These are phyloP conservation scores for Lindbergichthys nudifrons DNA, from an alignment of 2,797 vertebrate genomes.

Conservation along the genomic window DNA sequence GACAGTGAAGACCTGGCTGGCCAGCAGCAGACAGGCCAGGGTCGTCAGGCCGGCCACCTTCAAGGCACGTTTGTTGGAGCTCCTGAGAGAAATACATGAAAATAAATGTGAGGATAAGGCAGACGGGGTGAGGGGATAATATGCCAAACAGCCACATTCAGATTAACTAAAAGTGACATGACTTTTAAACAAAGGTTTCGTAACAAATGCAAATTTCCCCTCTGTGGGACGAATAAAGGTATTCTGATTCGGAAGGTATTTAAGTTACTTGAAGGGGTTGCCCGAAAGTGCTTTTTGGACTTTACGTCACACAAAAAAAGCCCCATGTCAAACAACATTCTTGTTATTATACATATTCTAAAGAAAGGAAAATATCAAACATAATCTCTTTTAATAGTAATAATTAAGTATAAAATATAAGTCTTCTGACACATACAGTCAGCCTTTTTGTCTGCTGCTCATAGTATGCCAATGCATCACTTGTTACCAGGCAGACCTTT, in stretches of 20 bases:
- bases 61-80: constrained; percentile 75
- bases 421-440: too few species aligned
- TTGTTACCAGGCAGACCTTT: constrained; percentile 67
- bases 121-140: not conserved
- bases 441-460: not conserved
- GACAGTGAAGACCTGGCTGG: constrained; percentile 89
- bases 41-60: constrained; percentile 86
- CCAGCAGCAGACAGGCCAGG: constrained; percentile 90
- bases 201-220: too few species aligned
- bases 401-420: not conserved
- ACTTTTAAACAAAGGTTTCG: not conserved
- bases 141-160: not conserved
- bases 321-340: not conserved
- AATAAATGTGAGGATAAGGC: not conserved
- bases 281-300: constrained; percentile 9
- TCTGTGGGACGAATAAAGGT: too few species aligned
- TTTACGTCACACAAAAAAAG: not conserved
- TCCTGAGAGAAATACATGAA: constrained; percentile 37
- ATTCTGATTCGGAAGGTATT: not conserved
- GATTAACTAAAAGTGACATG: not conserved
- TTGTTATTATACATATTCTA: not conserved
- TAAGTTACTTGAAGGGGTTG: not conserved
- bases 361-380: not conserved
- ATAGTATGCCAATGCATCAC: constrained; percentile 62
- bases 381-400: too few species aligned